Evolutionary conservation across 1,140 invertebrate genomes (phyloP).

Genomic region (Hydropsyche tenuis): DNA sequence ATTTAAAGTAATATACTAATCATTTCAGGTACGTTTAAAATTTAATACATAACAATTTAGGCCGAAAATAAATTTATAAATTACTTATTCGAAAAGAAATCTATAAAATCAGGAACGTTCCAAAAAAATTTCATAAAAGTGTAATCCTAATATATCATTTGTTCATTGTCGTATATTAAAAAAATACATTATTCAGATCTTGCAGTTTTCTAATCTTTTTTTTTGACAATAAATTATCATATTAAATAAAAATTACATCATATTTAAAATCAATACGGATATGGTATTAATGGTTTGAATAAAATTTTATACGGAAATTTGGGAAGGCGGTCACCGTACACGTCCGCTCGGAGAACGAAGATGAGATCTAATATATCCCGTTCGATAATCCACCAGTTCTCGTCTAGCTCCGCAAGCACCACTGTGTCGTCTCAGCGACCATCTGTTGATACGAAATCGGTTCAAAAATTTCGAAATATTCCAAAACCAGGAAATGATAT

Average conservation of each 20-base stretch:
- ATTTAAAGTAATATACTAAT: constrained; percentile 14
- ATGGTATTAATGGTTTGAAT: neutral
- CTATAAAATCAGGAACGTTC: no score
- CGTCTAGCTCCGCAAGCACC: constrained; percentile 65
- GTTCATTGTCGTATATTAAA: no score
- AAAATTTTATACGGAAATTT: constrained; percentile 23
- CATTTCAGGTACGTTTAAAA: constrained; percentile 20
- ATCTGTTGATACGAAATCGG: constrained; percentile 51
- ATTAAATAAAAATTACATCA: neutral
- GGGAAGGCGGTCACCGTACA: constrained; percentile 73
- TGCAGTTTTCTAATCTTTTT: neutral
- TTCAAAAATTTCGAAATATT: no score
- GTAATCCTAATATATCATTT: no score
- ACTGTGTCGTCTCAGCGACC: constrained; percentile 64
- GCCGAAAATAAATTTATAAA: neutral
- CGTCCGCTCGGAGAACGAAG: constrained; percentile 85
- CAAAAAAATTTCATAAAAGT: no score
- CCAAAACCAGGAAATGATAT: neutral
- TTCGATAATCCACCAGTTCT: constrained; percentile 81
- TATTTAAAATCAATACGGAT: neutral
- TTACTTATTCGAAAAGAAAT: no score
- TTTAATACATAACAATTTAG: neutral
- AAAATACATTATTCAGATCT: no score
- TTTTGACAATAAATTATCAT: neutral
- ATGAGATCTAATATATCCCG: constrained; percentile 88